A percentile compares a stretch with the other conserved stretches of the same genome.
Conservation (phyloP, 2,113 vertebrate genomes). For the Semicossyphus pulcher region DNA sequence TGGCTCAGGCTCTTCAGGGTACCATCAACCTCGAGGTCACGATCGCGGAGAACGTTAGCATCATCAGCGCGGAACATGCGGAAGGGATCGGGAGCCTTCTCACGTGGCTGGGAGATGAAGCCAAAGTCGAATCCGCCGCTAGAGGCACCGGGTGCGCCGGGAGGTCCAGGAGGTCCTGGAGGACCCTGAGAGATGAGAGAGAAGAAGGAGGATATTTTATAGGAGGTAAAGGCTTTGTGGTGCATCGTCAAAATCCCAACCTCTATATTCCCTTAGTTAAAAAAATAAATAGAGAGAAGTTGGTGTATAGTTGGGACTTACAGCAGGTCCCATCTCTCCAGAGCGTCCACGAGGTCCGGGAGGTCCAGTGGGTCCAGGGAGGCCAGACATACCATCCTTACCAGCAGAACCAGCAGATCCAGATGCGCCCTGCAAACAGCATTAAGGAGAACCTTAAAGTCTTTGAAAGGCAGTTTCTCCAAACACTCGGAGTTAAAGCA, state of each 20-base stretch:
- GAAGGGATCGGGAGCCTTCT: slow-evolving; percentile 93
- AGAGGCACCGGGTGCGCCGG: slow-evolving; percentile 92
- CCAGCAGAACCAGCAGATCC: slow-evolving; percentile 90
- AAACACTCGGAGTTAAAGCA: background rate
- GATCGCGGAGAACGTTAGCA: slow-evolving; percentile 94
- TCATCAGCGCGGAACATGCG: slow-evolving; percentile 94
- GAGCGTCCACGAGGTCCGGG: slow-evolving; percentile 96
- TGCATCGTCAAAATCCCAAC: no score
- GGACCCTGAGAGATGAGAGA: slow-evolving; percentile 86
- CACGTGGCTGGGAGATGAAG: slow-evolving; percentile 94
- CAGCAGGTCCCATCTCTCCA: slow-evolving; percentile 93
- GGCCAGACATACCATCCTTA: slow-evolving; percentile 94
- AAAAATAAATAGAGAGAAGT: no score
- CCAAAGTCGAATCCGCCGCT: slow-evolving; percentile 94
- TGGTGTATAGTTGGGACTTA: no score
- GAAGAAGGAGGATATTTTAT: slow-evolving; percentile 14
- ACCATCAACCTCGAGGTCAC: slow-evolving; percentile 96
- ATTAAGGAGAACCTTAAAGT: background rate
- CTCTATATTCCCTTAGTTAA: no score
- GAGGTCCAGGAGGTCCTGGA: slow-evolving; percentile 90
- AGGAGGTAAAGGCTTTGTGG: background rate
- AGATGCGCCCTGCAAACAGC: slow-evolving; percentile 86
- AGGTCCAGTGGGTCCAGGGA: slow-evolving; percentile 94
- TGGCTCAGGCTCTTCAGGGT: slow-evolving; percentile 99
- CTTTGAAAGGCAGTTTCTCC: background rate